A percentile compares a stretch with the other conserved stretches of the same genome.
phyloP scores from a whole-genome alignment of 2,888 invertebrate genomes.

The Pristionchus japonicus region DNA sequence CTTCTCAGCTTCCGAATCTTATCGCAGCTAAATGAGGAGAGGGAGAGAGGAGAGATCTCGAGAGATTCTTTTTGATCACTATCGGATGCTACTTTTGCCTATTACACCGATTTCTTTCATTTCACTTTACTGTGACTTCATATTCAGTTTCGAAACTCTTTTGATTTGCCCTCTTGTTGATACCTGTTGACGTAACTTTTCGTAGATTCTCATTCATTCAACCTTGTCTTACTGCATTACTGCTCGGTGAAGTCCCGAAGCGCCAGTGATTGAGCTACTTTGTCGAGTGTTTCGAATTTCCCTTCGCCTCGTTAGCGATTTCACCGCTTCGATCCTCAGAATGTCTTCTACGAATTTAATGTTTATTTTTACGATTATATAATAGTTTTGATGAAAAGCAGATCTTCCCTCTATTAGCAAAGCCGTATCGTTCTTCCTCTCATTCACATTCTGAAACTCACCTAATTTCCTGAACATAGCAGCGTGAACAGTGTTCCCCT shows the following conservation, averaged over 20 bases:
- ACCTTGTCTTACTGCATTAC: neutral
- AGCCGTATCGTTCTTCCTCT: neutral
- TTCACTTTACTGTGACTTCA: no score
- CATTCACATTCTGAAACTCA: neutral
- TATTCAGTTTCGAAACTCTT: neutral
- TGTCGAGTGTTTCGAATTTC: neutral
- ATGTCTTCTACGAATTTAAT: no score
- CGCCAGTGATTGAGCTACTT: neutral
- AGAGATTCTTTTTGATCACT: no score
- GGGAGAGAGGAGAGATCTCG: neutral
- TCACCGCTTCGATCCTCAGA: no score
- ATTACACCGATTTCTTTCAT: no score
- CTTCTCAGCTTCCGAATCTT: conserved; percentile 23
- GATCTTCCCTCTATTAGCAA: neutral
- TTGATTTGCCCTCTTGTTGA: neutral
- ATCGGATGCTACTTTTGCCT: no score
- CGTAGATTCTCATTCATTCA: neutral
- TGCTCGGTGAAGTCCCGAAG: no score
- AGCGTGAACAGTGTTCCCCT: neutral
- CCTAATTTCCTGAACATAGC: neutral
- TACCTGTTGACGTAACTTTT: neutral
- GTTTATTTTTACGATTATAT: neutral
- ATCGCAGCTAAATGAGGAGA: neutral
- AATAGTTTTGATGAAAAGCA: neutral
- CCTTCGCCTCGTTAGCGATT: neutral